These are phyloP conservation scores for Conomelus anceps DNA, from an alignment of 2,888 invertebrate species.

Conservation along the genomic window DNA sequence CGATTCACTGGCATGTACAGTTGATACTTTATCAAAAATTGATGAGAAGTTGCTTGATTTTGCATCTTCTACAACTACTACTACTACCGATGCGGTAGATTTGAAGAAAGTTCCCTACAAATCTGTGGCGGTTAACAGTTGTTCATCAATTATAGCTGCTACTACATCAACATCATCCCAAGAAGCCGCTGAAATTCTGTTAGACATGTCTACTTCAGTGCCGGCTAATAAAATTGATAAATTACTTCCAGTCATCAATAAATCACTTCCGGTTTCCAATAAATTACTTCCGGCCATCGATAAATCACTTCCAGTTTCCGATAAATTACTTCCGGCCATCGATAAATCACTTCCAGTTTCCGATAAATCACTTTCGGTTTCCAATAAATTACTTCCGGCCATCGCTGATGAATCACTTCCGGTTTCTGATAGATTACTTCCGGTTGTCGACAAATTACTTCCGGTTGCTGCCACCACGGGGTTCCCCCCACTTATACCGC, in stretches of 20 bases:
- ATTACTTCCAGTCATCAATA: neutral
- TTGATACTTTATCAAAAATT: neutral
- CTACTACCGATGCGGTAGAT: neutral
- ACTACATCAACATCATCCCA: conserved; percentile 45
- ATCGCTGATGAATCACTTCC: too few species aligned
- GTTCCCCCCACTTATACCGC: neutral
- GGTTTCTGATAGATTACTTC: too few species aligned
- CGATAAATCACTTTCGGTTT: neutral
- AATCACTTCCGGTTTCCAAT: neutral
- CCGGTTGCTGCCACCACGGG: neutral
- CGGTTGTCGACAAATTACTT: too few species aligned
- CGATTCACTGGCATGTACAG: neutral
- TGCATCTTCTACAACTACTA: neutral
- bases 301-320: neutral
- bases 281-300: neutral
- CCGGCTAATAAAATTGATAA: conserved; percentile 9
- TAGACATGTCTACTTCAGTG: conserved; percentile 54
- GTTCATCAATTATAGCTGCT: neutral
- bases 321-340: neutral
- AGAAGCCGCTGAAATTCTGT: conserved; percentile 57
- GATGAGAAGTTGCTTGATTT: neutral
- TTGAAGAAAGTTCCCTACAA: neutral
- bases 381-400: neutral
- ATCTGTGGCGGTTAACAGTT: too few species aligned
- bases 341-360: neutral